Percentiles rank a stretch among this genome's conserved stretches.
Evolutionary conservation across 2,113 vertebrate genomes (phyloP).

Genomic region (Pachyramphus minor): DNA sequence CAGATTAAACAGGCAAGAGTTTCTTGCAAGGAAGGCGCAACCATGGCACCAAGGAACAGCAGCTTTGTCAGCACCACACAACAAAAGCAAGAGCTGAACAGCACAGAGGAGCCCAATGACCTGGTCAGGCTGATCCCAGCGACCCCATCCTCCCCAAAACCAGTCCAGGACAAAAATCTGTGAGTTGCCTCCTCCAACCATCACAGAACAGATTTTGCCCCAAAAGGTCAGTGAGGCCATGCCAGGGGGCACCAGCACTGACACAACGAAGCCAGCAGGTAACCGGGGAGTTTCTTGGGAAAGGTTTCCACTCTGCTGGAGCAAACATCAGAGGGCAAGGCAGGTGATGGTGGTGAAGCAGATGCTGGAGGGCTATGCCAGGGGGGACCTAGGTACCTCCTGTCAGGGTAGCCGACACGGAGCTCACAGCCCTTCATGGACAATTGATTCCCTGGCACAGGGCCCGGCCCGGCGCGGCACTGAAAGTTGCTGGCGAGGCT

Average conservation of each 20-base stretch:
- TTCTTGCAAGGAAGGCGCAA: not conserved
- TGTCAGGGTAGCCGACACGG: fast-evolving
- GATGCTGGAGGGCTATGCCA: fast-evolving
- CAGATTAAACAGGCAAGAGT: not conserved
- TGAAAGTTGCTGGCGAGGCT: not conserved
- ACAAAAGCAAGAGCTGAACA: not conserved
- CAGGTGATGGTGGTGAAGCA: fast-evolving
- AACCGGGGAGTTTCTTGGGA: not conserved
- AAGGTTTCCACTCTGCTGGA: not conserved
- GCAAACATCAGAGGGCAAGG: not conserved
- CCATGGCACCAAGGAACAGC: fast-evolving
- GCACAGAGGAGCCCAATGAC: fast-evolving
- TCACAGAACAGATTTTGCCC: not conserved
- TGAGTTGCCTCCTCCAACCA: not conserved
- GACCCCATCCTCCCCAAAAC: not conserved
- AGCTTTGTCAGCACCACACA: fast-evolving
- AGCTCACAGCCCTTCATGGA: not conserved
- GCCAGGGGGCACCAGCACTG: fast-evolving
- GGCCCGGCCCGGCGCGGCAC: not conserved
- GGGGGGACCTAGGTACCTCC: not conserved
- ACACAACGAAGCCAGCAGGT: not conserved
- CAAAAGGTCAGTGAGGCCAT: not conserved
- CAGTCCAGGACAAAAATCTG: not conserved
- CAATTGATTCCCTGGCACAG: not conserved
- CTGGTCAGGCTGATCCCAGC: not conserved